Evolutionary conservation across 2,888 invertebrate genomes (phyloP), one percentile per base, ranked within the genome.

Genomic region (Xanthia icteritia): DNA sequence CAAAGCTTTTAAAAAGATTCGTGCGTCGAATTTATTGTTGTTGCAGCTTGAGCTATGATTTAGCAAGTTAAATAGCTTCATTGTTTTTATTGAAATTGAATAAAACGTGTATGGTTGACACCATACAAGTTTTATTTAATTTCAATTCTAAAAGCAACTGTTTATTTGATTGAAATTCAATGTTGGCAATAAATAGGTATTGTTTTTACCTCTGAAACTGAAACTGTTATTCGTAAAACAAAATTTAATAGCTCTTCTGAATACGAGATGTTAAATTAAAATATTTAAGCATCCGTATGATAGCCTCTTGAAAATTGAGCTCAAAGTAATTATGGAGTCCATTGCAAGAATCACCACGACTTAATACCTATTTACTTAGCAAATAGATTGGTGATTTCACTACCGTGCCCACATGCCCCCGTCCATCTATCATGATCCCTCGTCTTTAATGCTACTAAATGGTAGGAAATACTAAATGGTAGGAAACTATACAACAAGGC

Each of bases 1-100:
- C 61, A 76, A 86, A 69, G 75, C 83, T 87, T 83, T 84, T 70
- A 83, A n/a, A 81, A 73, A 56, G 15, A 23, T 82, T 58, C 64
- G 48, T 85, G 69, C 23, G 42, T 45, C 13, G 64, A 78, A 61
- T 74, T 66, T n/a, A 63, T 48, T 76, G 45, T 31, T 70, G 39
- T 79, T 56, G 15, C 36, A 64, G 23, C 17, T 51, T 65, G 17
- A 51, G 42, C n/a, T 48, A 23, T 9, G 17, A 70, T 76, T 66
- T 48, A 31, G 39, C 15, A 36, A 42, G 17, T 60, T 23, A 23
- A 15, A 20, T 36, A 27, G 5, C 9, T 20, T 45, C 8, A 48
- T 48, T 54, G 17, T 39, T 31, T 42, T 15, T 45, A 45, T 73
- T 56, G 15, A 64, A 65, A 64, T 36, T 51, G 1, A 45, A 66